A percentile compares a stretch with the other conserved stretches of the same genome.
Evolutionary conservation across 2,888 invertebrate species (phyloP).

Genomic region (Phrixothrix hirtus): DNA sequence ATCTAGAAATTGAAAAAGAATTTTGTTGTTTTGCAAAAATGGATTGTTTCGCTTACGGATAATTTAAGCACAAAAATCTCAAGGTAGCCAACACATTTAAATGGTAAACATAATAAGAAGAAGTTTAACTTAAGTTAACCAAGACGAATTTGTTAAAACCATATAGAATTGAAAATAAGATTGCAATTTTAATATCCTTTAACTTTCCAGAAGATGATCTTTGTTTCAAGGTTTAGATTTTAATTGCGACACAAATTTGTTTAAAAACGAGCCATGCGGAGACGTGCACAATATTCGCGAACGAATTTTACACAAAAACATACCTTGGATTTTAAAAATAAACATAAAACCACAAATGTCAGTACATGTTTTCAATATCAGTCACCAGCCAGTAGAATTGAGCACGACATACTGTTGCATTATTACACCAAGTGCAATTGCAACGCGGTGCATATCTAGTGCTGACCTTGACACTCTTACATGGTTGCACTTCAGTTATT

Average conservation of each 20-base stretch:
- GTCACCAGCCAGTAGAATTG: constrained; percentile 27
- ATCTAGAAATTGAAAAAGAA: too few species aligned
- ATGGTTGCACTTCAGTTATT: constrained; percentile 40
- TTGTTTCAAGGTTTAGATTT: too few species aligned
- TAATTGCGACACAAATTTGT: too few species aligned
- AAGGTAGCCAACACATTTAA: too few species aligned
- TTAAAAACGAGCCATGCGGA: too few species aligned
- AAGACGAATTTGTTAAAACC: not conserved
- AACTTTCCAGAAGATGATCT: not conserved
- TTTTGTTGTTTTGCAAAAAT: too few species aligned
- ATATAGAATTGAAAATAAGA: not conserved
- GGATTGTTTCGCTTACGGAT: too few species aligned
- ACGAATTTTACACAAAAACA: constrained; percentile 8
- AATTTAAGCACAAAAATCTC: too few species aligned
- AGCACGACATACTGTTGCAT: constrained; percentile 49
- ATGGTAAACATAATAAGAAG: not conserved
- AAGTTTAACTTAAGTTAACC: not conserved
- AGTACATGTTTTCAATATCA: constrained; percentile 26
- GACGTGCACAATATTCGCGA: too few species aligned
- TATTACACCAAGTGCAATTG: constrained; percentile 51
- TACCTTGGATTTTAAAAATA: constrained; percentile 15
- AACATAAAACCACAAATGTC: constrained; percentile 18
- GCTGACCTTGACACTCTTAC: constrained; percentile 56
- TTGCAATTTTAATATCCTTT: not conserved
- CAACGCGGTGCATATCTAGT: constrained; percentile 52